Evolutionary conservation across 2,888 invertebrate species (phyloP).

Genomic region (Drosophila flavopinicola): DNA sequence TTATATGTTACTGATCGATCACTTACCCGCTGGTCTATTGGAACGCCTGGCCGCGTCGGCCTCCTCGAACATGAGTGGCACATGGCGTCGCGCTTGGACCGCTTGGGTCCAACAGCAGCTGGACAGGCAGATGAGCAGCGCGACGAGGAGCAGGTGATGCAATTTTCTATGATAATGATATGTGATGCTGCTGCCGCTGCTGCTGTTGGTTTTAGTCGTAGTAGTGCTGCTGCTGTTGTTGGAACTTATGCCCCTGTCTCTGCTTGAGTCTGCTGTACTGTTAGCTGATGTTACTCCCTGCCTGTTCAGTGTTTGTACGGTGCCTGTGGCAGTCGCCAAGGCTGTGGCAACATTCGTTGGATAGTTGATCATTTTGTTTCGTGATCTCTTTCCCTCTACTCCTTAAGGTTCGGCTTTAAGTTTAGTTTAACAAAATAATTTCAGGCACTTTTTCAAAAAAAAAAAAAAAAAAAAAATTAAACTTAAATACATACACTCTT

Average conservation of each 20-base stretch:
- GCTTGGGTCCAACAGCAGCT: slow-evolving; percentile 53
- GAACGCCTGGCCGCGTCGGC: slow-evolving; percentile 88
- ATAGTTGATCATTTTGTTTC: slow-evolving; percentile 37
- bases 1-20: no score
- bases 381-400: neutral
- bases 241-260: neutral
- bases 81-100: slow-evolving; percentile 85
- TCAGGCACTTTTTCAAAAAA: slow-evolving; percentile 8
- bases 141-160: slow-evolving; percentile 71
- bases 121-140: slow-evolving; percentile 63
- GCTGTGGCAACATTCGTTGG: slow-evolving; percentile 37
- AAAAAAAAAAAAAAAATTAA: slow-evolving; percentile 8
- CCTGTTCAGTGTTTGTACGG: slow-evolving; percentile 54
- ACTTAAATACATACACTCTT: slow-evolving; percentile 19
- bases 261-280: slow-evolving; percentile 15
- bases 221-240: slow-evolving; percentile 12
- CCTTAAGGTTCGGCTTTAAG: neutral
- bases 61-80: slow-evolving; percentile 88
- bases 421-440: slow-evolving; percentile 7
- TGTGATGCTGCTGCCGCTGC: slow-evolving; percentile 23
- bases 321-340: slow-evolving; percentile 68
- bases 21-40: slow-evolving; percentile 89
- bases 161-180: slow-evolving; percentile 45
- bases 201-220: slow-evolving; percentile 17
- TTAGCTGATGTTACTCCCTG: slow-evolving; percentile 10